Conservation (phyloP, 2,797 vertebrate genomes). For the Tapera naevia region DNA sequence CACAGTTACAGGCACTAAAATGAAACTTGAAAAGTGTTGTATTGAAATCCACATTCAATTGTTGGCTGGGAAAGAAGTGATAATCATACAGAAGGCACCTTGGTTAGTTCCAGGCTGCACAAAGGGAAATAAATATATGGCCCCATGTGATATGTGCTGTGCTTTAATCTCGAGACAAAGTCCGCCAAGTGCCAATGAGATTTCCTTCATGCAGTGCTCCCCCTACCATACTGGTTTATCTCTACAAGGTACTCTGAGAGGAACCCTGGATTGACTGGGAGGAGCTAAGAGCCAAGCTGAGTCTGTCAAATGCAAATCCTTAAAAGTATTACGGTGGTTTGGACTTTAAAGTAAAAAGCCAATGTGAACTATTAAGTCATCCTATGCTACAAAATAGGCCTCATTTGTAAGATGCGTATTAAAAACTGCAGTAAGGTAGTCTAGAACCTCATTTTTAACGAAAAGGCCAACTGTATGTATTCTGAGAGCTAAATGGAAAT, state of each 20-base stretch:
- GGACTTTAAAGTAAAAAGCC: neutral
- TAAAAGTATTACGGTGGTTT: neutral
- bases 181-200: rapidly evolving
- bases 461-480: neutral
- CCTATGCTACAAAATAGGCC: neutral
- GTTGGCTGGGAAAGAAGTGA: neutral
- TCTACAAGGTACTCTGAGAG: neutral
- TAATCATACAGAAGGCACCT: neutral
- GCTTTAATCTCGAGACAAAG: neutral
- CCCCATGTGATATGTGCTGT: neutral
- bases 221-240: neutral
- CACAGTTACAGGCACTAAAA: neutral
- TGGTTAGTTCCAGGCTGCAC: neutral
- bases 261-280: rapidly evolving
- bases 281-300: neutral
- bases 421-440: neutral
- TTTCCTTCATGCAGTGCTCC: neutral
- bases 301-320: neutral
- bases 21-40: neutral
- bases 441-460: neutral
- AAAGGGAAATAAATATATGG: neutral
- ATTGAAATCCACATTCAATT: neutral
- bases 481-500: neutral
- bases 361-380: neutral
- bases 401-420: neutral